Base-by-base conservation (phyloP, 2,113 vertebrate species). In the Lampris incognitus region DNA sequence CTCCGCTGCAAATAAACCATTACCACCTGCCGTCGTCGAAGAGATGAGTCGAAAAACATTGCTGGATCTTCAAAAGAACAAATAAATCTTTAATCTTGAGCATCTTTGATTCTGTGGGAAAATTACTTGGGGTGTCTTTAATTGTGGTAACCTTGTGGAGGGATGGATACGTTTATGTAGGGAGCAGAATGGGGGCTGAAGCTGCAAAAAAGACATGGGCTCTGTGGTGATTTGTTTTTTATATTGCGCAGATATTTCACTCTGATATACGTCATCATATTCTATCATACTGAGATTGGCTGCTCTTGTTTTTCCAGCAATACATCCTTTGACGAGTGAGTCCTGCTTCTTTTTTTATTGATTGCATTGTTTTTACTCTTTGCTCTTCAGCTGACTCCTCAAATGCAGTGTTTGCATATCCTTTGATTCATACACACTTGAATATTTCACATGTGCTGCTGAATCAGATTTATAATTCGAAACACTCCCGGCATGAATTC, bases 1-100 rank as follows among this genome's bases (percentile, higher is more conserved):
- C 85, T 67, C 70, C 61, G 56, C 72, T 66, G 79, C 63, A 54
- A 80, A 86, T 87, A 78, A 54, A 78, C 61, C 76, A 66, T 72
- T 69, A 88, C 13, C 76, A 85, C 58, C 79, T 38, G 57, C 50
- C 79, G 88, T 89, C 85, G 79, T 79, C 58, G 69, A 56, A 69
- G 74, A 87, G 86, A 85, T 77, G 83, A 85, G 86, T 85, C 72
- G 24, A 83, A 79, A 85, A 82, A 74, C 73, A 74, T 46, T 59
- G 81, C 76, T 51, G 39, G 37, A 68, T 80, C 89, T 90, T 92
- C 86, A 92, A 93, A 94, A 89, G 88, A 85, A 83, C 66, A 88
- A 87, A 89, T 69, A 82, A 59, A 90, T 84, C 90, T 94, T 93
- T 94, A 87, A 92, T 93, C 88, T 88, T 74, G 81, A 69, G 74